Conservation (phyloP, 2,797 vertebrate genomes). For the Acanthis flammea region DNA sequence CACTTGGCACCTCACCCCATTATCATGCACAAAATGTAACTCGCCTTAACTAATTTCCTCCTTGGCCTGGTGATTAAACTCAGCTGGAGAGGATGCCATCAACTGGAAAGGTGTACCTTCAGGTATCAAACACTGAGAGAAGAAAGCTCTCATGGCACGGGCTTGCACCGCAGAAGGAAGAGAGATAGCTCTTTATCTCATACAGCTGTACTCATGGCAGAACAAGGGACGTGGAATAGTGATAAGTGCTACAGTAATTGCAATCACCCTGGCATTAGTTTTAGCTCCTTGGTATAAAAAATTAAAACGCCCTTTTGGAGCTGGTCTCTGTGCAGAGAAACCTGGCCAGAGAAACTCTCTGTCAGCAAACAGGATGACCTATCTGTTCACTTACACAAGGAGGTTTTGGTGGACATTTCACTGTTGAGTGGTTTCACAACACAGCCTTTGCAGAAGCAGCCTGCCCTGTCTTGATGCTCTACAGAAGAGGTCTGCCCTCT, state of each 20-base stretch:
- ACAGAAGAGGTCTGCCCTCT: not conserved
- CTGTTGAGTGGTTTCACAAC: not conserved
- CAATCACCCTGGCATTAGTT: not conserved
- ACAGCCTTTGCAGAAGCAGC: not conserved
- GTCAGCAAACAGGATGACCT: not conserved
- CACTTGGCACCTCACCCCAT: not conserved
- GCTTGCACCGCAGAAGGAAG: not conserved
- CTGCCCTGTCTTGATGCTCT: not conserved
- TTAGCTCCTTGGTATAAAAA: not conserved
- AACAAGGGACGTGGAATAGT: not conserved
- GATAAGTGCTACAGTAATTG: not conserved
- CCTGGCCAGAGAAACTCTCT: not conserved
- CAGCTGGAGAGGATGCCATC: not conserved
- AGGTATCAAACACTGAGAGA: not conserved
- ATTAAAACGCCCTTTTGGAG: not conserved
- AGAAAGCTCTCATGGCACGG: not conserved
- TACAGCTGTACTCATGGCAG: fast-evolving
- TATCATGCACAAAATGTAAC: not conserved
- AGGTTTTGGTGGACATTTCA: not conserved
- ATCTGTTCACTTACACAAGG: not conserved
- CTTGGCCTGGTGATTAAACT: not conserved
- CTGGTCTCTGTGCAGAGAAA: not conserved
- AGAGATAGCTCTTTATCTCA: not conserved
- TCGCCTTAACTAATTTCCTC: not conserved
- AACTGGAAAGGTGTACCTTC: not conserved